These are phyloP conservation scores for Drosophila anceps DNA, from an alignment of 2,888 invertebrate genomes.

Conservation along the genomic window DNA sequence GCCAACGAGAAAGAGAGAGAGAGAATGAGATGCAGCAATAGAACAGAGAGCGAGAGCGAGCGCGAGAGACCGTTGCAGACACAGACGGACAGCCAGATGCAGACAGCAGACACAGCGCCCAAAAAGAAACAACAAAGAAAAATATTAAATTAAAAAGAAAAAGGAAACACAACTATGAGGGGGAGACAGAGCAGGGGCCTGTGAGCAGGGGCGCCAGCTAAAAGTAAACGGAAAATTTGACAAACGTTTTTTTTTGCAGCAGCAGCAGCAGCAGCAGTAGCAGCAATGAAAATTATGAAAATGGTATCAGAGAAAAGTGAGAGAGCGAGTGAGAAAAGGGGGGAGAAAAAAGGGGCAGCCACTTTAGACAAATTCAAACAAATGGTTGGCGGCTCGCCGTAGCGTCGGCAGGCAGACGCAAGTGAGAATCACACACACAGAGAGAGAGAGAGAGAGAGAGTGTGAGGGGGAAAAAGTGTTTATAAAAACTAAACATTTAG, in stretches of 20 bases:
- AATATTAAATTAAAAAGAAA: constrained; percentile 74
- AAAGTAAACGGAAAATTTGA: constrained; percentile 70
- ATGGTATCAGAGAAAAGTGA: constrained; percentile 37
- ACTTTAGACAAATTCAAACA: constrained; percentile 81
- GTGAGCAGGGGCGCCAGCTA: constrained; percentile 49
- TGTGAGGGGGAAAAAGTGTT: constrained; percentile 50
- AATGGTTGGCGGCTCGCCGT: constrained; percentile 62
- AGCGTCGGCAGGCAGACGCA: constrained; percentile 35
- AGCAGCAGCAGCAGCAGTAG: constrained; percentile 37
- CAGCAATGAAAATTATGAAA: constrained; percentile 72
- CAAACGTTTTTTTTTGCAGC: constrained; percentile 61
- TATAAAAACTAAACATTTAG: constrained; percentile 76
- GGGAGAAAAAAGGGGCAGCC: constrained; percentile 46
- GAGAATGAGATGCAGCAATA: not conserved
- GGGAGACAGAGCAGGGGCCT: not conserved
- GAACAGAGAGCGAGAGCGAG: not conserved
- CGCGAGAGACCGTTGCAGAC: constrained; percentile 8
- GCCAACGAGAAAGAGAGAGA: constrained; percentile 8
- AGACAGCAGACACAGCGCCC: constrained; percentile 40
- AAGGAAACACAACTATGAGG: constrained; percentile 58
- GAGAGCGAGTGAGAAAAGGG: constrained; percentile 17
- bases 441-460: not conserved
- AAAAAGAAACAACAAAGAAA: constrained; percentile 68
- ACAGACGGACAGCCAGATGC: constrained; percentile 57
- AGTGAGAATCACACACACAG: not conserved